Evolutionary conservation across 2,888 invertebrate species (phyloP).

Genomic region (Amblyjoppa proteus): DNA sequence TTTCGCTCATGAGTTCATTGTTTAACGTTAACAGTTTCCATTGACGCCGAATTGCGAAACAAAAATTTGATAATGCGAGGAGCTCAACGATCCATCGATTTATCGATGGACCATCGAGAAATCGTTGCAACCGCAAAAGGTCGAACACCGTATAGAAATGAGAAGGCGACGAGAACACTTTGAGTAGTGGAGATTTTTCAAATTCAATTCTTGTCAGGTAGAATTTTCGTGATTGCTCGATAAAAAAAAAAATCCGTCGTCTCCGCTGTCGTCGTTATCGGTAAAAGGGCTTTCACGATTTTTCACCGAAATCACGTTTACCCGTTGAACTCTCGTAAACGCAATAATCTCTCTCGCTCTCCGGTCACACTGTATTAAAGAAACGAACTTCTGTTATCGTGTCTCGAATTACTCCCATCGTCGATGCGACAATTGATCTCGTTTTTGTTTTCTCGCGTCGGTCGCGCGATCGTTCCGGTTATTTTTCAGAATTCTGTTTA

Average conservation of each 20-base stretch:
- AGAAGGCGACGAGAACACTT: background rate
- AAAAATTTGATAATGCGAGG: too few relatives aligned
- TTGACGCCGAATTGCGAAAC: slow-evolving; percentile 14
- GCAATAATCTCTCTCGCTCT: slow-evolving; percentile 47
- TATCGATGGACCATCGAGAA: slow-evolving; percentile 4
- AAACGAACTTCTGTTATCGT: slow-evolving; percentile 11
- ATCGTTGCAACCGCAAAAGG: slow-evolving; percentile 1
- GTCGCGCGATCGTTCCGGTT: too few relatives aligned
- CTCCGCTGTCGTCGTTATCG: background rate
- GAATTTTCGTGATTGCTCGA: too few relatives aligned
- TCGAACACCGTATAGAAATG: background rate
- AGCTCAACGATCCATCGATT: slow-evolving; percentile 3
- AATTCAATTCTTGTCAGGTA: too few relatives aligned
- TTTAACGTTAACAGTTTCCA: slow-evolving; percentile 36
- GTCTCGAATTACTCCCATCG: background rate
- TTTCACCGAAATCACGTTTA: background rate
- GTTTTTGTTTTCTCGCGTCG: slow-evolving; percentile 6
- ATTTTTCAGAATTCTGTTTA: too few relatives aligned
- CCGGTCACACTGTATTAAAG: slow-evolving; percentile 1
- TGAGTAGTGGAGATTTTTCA: too few relatives aligned
- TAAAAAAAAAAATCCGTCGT: background rate
- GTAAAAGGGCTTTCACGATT: slow-evolving; percentile 23
- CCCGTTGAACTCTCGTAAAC: slow-evolving; percentile 29
- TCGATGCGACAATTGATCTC: background rate
- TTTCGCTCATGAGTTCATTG: slow-evolving; percentile 35